Conservation (phyloP, 2,113 vertebrate genomes). For the Hemichromis elongatus region DNA sequence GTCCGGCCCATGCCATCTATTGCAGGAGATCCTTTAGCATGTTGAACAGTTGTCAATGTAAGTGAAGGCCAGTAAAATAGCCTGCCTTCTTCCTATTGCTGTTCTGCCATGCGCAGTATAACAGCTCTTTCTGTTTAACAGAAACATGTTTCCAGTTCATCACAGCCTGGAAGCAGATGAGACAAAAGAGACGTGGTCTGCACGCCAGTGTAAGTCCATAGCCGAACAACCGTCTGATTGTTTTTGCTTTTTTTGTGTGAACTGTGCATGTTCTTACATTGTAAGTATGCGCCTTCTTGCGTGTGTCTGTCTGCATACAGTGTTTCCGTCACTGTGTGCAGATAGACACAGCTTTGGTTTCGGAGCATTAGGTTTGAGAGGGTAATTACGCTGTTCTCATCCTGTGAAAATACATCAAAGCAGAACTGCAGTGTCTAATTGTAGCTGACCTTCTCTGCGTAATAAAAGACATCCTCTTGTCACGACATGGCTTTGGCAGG, state of each 20-base stretch:
- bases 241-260: background rate
- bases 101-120: background rate
- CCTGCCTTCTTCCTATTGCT: background rate
- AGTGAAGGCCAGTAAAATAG: background rate
- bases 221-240: background rate
- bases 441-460: background rate
- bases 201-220: background rate
- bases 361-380: background rate
- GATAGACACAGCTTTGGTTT: constrained; percentile 53
- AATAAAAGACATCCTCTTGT: background rate
- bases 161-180: background rate
- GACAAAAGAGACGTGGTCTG: background rate
- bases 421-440: constrained; percentile 10
- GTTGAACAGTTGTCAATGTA: background rate
- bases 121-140: background rate
- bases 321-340: background rate
- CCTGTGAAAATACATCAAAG: constrained; percentile 47
- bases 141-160: background rate
- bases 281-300: background rate
- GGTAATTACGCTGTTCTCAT: constrained; percentile 34
- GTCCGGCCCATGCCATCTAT: background rate
- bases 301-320: background rate
- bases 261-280: constrained; percentile 2
- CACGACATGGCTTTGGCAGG: background rate
- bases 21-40: background rate